Evolutionary conservation across 1,140 invertebrate species (phyloP).

Genomic region (Mya arenaria): DNA sequence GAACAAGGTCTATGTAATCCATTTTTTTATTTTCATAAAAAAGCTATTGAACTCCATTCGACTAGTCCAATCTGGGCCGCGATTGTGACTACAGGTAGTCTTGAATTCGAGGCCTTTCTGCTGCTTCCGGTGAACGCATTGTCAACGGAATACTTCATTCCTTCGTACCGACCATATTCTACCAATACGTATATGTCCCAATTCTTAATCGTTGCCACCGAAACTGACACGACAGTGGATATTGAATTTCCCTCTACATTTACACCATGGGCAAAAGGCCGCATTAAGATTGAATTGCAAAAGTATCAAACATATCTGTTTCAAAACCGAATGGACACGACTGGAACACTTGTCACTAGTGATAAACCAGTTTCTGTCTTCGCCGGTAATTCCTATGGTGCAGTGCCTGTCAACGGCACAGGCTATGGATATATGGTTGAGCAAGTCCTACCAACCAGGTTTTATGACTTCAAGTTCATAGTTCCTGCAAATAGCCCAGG

Average conservation of each 20-base stretch:
- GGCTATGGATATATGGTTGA: conserved; percentile 8
- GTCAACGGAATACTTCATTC: conserved; percentile 14
- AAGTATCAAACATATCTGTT: conserved; percentile 23
- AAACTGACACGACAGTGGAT: background rate
- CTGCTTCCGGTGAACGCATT: background rate
- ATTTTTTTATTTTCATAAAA: too few relatives aligned
- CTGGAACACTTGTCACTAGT: background rate
- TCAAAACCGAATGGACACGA: background rate
- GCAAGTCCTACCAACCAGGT: conserved; percentile 2
- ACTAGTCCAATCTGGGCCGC: background rate
- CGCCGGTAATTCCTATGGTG: background rate
- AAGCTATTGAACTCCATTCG: conserved; percentile 3
- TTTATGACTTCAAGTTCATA: background rate
- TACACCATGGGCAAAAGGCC: background rate
- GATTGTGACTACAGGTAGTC: background rate
- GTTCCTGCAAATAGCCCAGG: background rate
- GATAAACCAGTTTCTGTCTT: conserved; percentile 14
- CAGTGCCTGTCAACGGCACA: background rate
- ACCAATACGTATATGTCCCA: background rate
- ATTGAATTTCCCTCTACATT: background rate
- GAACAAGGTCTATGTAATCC: too few relatives aligned
- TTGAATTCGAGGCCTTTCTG: conserved; percentile 11
- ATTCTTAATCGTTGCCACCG: background rate
- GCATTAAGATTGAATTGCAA: background rate
- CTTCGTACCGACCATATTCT: background rate